Evolutionary conservation across 2,797 vertebrate genomes (phyloP).

Genomic region (Erithacus rubecula): DNA sequence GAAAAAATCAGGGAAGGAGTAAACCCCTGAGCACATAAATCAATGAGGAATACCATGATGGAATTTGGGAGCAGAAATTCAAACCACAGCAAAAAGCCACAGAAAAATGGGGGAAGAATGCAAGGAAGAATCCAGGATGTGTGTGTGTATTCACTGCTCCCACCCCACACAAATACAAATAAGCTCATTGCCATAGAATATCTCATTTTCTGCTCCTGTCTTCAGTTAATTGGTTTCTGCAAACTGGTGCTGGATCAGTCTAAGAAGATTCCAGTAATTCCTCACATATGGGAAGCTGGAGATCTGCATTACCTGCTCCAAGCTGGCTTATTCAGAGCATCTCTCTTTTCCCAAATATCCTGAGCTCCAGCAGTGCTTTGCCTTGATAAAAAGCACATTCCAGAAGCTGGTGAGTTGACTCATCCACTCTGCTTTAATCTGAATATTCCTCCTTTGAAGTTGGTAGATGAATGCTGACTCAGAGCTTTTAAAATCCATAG

Average conservation of each 20-base stretch:
- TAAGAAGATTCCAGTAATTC: background rate
- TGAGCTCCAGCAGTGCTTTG: background rate
- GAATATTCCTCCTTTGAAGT: constrained; percentile 21
- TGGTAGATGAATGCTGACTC: constrained; percentile 11
- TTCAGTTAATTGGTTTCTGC: background rate
- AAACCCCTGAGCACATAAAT: background rate
- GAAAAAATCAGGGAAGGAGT: background rate
- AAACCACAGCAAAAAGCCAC: background rate
- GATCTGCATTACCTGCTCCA: background rate
- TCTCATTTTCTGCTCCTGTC: background rate
- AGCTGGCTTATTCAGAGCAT: background rate
- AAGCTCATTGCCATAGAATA: background rate
- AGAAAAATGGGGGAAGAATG: background rate
- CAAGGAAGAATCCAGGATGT: fast-evolving
- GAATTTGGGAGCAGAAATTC: background rate
- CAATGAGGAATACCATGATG: background rate
- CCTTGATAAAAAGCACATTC: constrained; percentile 10
- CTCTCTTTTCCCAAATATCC: background rate
- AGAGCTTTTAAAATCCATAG: constrained; percentile 2
- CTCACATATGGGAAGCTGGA: background rate
- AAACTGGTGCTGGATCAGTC: background rate
- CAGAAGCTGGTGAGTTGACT: constrained; percentile 45
- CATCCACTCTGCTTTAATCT: background rate
- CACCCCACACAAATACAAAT: fast-evolving
- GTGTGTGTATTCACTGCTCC: background rate